Base-by-base conservation (phyloP, 2,888 invertebrate species). In the Chromoteleia sp. region DNA sequence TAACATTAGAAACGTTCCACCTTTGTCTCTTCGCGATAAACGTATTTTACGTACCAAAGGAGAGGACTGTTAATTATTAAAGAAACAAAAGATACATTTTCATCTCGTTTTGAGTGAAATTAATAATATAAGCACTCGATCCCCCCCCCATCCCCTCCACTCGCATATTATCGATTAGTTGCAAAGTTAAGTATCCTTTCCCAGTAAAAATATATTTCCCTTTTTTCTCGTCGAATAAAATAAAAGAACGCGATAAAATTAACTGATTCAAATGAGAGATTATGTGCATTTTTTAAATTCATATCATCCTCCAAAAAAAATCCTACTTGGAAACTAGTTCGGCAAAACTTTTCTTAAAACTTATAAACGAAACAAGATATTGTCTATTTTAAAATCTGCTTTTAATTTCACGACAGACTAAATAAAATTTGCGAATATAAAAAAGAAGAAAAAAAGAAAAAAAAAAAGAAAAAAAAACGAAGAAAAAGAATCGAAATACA, bases 21-120 rank as follows among this genome's bases (percentile, higher is more conserved):
- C 45, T 45, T 61, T 48, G 30, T 45, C 25, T 36, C 43, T 39
- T 29, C 39, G 12, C 58, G 39, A 45, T 50, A 12, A 25, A 50
- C 48, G 48, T 50, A 36, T 33, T 58, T 65, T 65, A 39, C 65
- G 36, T 45, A 12, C 65, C 15, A 50, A 65, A n/a, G 41, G 29
- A 39, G 52, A 50, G 41, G 50, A 48, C 33, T 52, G 52, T 65
- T 52, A 65, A 39, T 65, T 65, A 52, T 65, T 65, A 39, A 52
- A 39, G 6, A 48, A 50, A 52, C 39, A 33, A 21, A 39, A 36
- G 14, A 1, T 12, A 63, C 48, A n/a, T 19, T 48, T 63, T 43
- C 4, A 59, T 43, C 43, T 1, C 43, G 29, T 29, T 59, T 29
- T 15, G 7, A 15, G 15, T 4, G 10, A 25, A 25, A 43, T 43